These are phyloP conservation scores for Silurus aristotelis DNA, from an alignment of 2,797 vertebrate genomes.

Conservation along the genomic window DNA sequence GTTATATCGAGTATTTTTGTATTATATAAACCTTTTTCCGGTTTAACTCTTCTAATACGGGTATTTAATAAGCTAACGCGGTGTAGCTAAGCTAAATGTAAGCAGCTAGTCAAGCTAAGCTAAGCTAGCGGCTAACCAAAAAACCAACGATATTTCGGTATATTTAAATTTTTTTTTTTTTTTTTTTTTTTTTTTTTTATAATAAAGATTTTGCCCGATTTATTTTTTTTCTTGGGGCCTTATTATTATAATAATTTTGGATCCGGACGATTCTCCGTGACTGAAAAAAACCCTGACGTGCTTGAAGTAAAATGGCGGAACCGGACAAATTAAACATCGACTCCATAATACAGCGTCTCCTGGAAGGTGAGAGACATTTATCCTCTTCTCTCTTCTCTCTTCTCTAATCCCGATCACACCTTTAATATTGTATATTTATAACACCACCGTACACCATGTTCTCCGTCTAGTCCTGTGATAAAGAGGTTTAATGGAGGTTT, in stretches of 20 bases:
- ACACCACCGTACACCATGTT: too few relatives aligned
- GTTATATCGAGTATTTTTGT: constrained; percentile 32
- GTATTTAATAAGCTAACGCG: constrained; percentile 59
- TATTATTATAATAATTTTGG: constrained; percentile 17
- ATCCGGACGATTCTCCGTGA: constrained; percentile 60
- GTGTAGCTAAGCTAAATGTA: constrained; percentile 37
- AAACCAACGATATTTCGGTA: background rate
- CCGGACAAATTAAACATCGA: constrained; percentile 88
- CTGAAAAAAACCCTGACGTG: constrained; percentile 58
- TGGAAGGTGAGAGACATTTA: constrained; percentile 74
- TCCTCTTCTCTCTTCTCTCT: too few relatives aligned
- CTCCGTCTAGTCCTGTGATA: too few relatives aligned
- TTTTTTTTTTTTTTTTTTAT: constrained; percentile 5
- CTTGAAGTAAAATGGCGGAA: constrained; percentile 83
- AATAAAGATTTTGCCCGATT: background rate
- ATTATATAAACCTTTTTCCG: constrained; percentile 39
- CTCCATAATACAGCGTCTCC: constrained; percentile 83
- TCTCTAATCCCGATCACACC: too few relatives aligned
- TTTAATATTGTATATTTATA: too few relatives aligned
- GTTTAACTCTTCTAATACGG: constrained; percentile 56
- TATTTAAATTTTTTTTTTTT: background rate
- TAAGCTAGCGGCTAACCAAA: constrained; percentile 39
- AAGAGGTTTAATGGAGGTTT: too few relatives aligned
- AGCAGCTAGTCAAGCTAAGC: constrained; percentile 50
- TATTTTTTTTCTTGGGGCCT: constrained; percentile 31